Percentiles rank a stretch among this genome's conserved stretches.
These are phyloP conservation scores for Coelinius sp. DNA, from an alignment of 2,888 invertebrate genomes.

Conservation along the genomic window DNA sequence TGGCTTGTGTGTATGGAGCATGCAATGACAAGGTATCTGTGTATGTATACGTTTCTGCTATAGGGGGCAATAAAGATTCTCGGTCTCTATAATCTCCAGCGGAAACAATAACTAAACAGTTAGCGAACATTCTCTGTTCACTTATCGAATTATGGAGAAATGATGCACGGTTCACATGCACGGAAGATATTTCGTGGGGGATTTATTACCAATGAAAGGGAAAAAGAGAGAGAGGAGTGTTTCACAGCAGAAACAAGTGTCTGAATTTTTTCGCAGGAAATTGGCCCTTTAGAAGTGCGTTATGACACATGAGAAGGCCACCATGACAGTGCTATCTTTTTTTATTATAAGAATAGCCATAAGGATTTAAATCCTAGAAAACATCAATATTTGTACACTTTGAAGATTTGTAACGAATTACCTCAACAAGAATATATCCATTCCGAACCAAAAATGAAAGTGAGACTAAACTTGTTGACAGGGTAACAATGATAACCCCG, in stretches of 20 bases:
- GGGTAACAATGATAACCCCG: background rate
- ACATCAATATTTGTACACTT: background rate
- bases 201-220: background rate
- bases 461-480: conserved; percentile 6
- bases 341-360: no score
- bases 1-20: conserved; percentile 24
- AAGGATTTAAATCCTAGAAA: no score
- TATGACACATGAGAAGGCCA: no score
- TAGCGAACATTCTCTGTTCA: conserved; percentile 4
- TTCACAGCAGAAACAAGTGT: no score
- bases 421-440: background rate
- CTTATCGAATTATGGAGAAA: background rate
- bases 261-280: no score
- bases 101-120: conserved; percentile 64
- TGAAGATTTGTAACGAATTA: background rate
- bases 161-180: background rate
- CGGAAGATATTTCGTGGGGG: background rate
- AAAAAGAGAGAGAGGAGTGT: no score
- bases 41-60: conserved; percentile 55
- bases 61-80: conserved; percentile 62
- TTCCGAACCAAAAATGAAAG: background rate
- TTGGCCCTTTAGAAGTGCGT: no score
- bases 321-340: no score
- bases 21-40: conserved; percentile 38
- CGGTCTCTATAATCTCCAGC: conserved; percentile 59